Conservation (phyloP, 1,140 invertebrate genomes). For the Liolophura sinensis region DNA sequence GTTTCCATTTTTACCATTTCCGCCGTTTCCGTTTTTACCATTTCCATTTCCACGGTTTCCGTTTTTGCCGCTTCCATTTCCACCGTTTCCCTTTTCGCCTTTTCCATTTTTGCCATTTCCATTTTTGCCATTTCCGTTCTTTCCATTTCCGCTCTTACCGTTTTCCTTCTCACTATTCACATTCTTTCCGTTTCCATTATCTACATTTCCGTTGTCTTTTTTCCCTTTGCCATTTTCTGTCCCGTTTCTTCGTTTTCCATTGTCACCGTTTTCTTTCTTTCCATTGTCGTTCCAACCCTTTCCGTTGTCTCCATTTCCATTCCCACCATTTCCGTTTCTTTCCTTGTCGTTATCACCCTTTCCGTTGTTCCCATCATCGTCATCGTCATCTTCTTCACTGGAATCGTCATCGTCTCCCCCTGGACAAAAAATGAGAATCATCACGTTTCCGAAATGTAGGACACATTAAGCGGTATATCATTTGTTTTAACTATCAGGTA, state of each 20-base stretch:
- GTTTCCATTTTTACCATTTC: background rate
- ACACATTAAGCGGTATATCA: no score
- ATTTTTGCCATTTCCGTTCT: background rate
- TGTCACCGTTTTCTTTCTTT: background rate
- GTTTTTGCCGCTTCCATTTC: background rate
- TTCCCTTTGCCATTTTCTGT: background rate
- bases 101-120: conserved; percentile 1
- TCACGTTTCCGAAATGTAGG: no score
- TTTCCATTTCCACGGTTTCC: background rate
- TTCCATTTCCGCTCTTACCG: background rate
- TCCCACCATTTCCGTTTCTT: no score
- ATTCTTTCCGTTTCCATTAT: background rate
- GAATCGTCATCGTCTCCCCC: conserved; percentile 7
- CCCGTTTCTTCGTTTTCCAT: conserved; percentile 1
- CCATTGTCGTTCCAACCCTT: no score
- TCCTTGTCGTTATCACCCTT: no score
- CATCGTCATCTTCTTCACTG: conserved; percentile 9
- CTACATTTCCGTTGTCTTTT: background rate
- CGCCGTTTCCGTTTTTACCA: background rate
- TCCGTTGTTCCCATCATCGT: no score
- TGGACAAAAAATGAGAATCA: no score
- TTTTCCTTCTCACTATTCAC: background rate
- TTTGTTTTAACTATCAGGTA: no score
- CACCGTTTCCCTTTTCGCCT: background rate
- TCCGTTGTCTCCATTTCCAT: no score